Base-by-base conservation (phyloP, 2,888 invertebrate genomes). In the Ischnura elegans region DNA sequence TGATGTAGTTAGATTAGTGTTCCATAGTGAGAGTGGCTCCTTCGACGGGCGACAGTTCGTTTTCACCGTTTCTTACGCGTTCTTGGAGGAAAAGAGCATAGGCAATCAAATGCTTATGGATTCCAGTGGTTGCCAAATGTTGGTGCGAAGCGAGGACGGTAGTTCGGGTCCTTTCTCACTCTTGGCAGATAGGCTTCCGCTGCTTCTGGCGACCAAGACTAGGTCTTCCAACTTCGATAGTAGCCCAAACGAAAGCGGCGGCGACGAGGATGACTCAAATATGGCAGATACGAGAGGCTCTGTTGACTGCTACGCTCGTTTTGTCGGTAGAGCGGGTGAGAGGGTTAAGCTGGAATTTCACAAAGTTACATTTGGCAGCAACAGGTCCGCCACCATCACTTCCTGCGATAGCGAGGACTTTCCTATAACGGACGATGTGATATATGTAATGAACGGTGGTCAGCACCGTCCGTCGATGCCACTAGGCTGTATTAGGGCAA, bases 21-120 rank as follows among this genome's bases (percentile, higher is more conserved):
- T 93, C n/a, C 76, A 93, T 46, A 93, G 93, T 61, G 55, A 61
- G 45, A 66, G 76, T 13, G 93, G 93, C 36, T 93, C 93, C 45
- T 93, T 93, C 66, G 76, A 61, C 66, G 93, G 93, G 16, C 45
- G 61, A 19, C 93, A 93, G 16, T 93, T 93, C 42, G 76, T 76
- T 42, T 93, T 55, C 61, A 43, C 93, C 43, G 45, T 93, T 16
- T 93, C 76, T 19, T 93, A 93, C 36, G 76, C 76, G 13, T 93
- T 93, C n/a, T 66, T 93, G n/a, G 76, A 93, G 10, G 76, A 51
- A 16, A 45, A 86, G 3, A 86, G 86, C 43, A n/a, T 43, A 43
- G 86, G 86, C 16, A 86, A 86, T 21, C 86, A 86, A 46, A 86
- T 86, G 86, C 86, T 86, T n/a, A n/a, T 86, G 29, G 86, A n/a